A percentile compares a stretch with the other conserved stretches of the same genome.
Conservation (phyloP, 2,888 invertebrate species). For the Exocentrus adspersus region DNA sequence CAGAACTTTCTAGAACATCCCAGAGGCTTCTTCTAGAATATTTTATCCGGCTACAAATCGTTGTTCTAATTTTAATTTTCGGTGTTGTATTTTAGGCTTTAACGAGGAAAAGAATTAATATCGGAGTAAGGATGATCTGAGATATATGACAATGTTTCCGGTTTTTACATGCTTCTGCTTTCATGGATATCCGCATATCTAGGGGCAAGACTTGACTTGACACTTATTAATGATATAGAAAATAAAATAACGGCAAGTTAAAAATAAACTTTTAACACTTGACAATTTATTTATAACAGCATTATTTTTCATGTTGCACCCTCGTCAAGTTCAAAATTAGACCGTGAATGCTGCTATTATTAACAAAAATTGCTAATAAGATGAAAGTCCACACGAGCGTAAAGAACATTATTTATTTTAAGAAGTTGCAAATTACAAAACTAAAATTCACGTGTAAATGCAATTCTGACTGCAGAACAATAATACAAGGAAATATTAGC, state of each 20-base stretch:
- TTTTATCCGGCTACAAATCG: too few species aligned
- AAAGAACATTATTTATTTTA: too few species aligned
- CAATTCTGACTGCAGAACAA: slow-evolving; percentile 18
- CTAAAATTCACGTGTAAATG: slow-evolving; percentile 1
- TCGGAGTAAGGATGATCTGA: slow-evolving; percentile 17
- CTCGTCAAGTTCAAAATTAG: not conserved
- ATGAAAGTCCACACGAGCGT: too few species aligned
- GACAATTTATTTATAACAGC: slow-evolving; percentile 6
- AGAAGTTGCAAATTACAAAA: slow-evolving; percentile 1
- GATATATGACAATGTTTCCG: slow-evolving; percentile 24
- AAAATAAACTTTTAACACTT: slow-evolving; percentile 16
- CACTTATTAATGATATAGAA: slow-evolving; percentile 29
- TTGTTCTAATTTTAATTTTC: not conserved
- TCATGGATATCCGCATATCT: slow-evolving; percentile 11
- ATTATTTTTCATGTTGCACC: slow-evolving; percentile 4
- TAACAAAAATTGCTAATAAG: too few species aligned
- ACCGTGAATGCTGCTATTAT: not conserved
- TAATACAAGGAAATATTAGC: slow-evolving; percentile 27
- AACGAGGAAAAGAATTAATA: slow-evolving; percentile 13
- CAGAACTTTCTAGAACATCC: too few species aligned
- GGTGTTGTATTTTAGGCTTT: not conserved
- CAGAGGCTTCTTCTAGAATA: too few species aligned
- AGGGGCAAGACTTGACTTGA: slow-evolving; percentile 18
- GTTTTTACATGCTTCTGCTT: slow-evolving; percentile 31
- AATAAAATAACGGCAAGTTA: slow-evolving; percentile 22